Evolutionary conservation across 1,140 invertebrate genomes (phyloP).

Genomic region (Zaprionus taronus): DNA sequence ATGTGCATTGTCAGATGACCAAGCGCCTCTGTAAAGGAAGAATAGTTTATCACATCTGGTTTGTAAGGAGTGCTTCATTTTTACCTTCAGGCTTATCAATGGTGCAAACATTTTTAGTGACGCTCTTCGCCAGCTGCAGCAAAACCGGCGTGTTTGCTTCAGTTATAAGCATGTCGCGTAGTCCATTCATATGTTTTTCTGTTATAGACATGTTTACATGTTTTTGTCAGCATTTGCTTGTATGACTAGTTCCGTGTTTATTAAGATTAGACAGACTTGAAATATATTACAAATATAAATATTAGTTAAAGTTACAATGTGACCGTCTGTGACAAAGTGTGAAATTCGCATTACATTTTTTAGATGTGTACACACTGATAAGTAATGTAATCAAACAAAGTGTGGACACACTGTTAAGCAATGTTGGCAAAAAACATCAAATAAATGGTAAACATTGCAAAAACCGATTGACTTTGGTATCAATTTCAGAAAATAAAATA

Average conservation of each 20-base stretch:
- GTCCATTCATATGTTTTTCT: conserved; percentile 40
- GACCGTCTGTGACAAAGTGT: not conserved
- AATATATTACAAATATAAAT: not conserved
- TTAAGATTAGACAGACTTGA: not conserved
- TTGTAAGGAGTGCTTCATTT: not conserved
- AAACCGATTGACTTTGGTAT: not conserved
- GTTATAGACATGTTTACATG: conserved; percentile 57
- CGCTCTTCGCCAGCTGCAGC: conserved; percentile 59
- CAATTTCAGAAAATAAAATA: not conserved
- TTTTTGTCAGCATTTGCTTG: not conserved
- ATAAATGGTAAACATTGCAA: not conserved
- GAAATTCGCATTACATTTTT: not conserved
- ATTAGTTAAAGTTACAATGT: not conserved
- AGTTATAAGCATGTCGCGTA: conserved; percentile 58
- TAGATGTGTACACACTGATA: conserved; percentile 7
- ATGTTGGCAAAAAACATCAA: not conserved
- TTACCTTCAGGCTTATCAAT: conserved; percentile 55
- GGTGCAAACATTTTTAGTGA: conserved; percentile 63
- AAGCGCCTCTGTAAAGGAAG: conserved; percentile 84
- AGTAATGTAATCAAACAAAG: not conserved
- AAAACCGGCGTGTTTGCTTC: conserved; percentile 53
- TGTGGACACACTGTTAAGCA: not conserved
- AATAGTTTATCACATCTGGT: not conserved
- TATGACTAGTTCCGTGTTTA: not conserved
- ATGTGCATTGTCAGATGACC: conserved; percentile 84